These are phyloP conservation scores for Xenopus tropicalis DNA, from an alignment of 2,113 vertebrate genomes.

Conservation along the genomic window DNA sequence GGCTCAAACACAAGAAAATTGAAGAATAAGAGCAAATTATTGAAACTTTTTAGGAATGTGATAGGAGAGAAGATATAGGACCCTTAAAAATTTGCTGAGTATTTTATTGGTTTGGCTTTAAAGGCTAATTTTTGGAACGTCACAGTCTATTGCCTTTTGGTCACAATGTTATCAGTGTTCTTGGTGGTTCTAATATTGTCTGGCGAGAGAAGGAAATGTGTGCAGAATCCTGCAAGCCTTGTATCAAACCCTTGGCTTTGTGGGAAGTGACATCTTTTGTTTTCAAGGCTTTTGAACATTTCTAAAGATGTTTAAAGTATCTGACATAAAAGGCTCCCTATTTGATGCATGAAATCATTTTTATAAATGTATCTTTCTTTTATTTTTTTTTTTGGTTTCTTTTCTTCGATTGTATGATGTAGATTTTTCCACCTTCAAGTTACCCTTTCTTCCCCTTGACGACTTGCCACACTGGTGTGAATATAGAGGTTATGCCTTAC, in stretches of 20 bases:
- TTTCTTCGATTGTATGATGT: conserved; percentile 13
- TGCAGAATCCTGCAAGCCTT: conserved; percentile 1
- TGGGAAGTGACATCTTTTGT: conserved; percentile 40
- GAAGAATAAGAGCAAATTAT: too few species aligned
- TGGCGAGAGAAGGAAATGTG: conserved; percentile 6
- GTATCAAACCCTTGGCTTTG: conserved; percentile 33
- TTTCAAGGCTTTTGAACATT: conserved; percentile 34
- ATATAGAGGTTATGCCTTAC: conserved; percentile 25
- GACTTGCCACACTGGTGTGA: conserved; percentile 26
- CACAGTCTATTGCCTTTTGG: not conserved
- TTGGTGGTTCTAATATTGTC: conserved; percentile 10
- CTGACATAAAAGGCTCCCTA: conserved; percentile 22
- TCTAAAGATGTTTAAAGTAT: conserved; percentile 39
- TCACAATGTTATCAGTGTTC: conserved; percentile 11
- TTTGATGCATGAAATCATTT: conserved; percentile 38
- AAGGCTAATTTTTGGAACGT: too few species aligned
- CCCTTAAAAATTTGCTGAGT: too few species aligned
- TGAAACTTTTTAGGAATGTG: too few species aligned
- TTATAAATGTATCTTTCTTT: conserved; percentile 10
- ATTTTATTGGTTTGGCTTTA: too few species aligned
- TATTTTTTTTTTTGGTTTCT: conserved; percentile 11
- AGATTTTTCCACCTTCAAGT: conserved; percentile 2
- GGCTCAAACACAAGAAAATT: too few species aligned
- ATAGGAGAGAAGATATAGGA: too few species aligned
- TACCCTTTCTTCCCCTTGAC: not conserved